Conservation (phyloP, 1,140 invertebrate species). For the Drosophila grimshawi region DNA sequence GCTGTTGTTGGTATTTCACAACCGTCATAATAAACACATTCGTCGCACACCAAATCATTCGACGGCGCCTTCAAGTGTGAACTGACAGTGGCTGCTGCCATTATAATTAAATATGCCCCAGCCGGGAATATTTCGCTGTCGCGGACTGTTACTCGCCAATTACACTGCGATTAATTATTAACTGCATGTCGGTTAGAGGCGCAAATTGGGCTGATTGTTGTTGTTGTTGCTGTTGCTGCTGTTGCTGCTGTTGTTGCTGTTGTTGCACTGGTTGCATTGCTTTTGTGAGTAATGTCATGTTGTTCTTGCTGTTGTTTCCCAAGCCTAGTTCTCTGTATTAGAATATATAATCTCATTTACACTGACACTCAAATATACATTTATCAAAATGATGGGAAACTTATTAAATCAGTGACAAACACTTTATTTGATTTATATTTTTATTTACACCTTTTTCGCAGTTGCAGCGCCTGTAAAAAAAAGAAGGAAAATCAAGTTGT, state of each 20-base stretch:
- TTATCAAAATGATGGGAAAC: too few relatives aligned
- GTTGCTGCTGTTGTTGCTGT: background rate
- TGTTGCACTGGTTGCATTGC: too few relatives aligned
- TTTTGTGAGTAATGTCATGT: background rate
- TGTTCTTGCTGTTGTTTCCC: background rate
- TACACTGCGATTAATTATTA: background rate
- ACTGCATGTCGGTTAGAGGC: background rate
- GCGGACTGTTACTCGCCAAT: background rate
- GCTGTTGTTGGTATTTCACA: constrained; percentile 13
- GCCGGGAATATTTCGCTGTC: background rate
- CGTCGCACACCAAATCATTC: constrained; percentile 56
- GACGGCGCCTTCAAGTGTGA: constrained; percentile 46
- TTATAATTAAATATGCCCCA: constrained; percentile 25
- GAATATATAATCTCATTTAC: background rate
- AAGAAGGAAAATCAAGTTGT: too few relatives aligned
- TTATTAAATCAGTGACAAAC: too few relatives aligned
- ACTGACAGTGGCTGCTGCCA: constrained; percentile 67
- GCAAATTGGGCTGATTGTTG: background rate
- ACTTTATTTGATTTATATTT: too few relatives aligned
- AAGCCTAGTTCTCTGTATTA: background rate
- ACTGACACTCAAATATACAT: too few relatives aligned
- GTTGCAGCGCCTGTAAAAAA: too few relatives aligned
- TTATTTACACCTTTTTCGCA: too few relatives aligned
- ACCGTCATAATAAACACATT: constrained; percentile 60
- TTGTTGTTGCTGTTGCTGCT: background rate